Evolutionary conservation across 1,140 invertebrate genomes (phyloP).

Genomic region (Calliopsis andreniformis): DNA sequence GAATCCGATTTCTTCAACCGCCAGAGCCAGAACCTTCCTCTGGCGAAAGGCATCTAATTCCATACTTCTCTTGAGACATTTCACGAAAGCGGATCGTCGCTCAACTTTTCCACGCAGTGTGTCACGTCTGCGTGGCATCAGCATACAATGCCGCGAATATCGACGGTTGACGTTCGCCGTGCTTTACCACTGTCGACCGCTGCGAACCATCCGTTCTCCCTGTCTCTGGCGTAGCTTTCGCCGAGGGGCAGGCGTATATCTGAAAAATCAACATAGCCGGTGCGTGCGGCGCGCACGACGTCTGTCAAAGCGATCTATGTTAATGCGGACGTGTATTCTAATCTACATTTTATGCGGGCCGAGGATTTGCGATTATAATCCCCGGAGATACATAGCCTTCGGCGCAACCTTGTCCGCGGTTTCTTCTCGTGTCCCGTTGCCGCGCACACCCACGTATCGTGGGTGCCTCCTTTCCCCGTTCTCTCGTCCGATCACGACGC

Average conservation of each 20-base stretch:
- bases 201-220: slow-evolving; percentile 11
- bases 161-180: slow-evolving; percentile 13
- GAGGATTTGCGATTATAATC: slow-evolving; percentile 66
- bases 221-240: background rate
- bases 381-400: slow-evolving; percentile 36
- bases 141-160: slow-evolving; percentile 43
- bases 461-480: background rate
- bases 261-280: slow-evolving; percentile 5
- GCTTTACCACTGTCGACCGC: slow-evolving; percentile 4
- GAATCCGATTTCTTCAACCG: too few species aligned
- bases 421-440: background rate
- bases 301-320: slow-evolving; percentile 56
- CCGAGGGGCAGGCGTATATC: background rate
- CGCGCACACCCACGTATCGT: background rate
- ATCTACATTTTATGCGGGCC: slow-evolving; percentile 66
- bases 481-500: background rate
- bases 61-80: too few species aligned
- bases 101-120: too few species aligned
- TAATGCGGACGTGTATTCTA: slow-evolving; percentile 57
- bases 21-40: too few species aligned
- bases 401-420: slow-evolving; percentile 28
- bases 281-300: slow-evolving; percentile 14
- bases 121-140: too few species aligned
- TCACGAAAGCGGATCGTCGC: too few species aligned
- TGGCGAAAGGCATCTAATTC: too few species aligned